A percentile compares a stretch with the other conserved stretches of the same genome.
Conservation (phyloP, 2,113 vertebrate genomes). For the Gambusia holbrooki region DNA sequence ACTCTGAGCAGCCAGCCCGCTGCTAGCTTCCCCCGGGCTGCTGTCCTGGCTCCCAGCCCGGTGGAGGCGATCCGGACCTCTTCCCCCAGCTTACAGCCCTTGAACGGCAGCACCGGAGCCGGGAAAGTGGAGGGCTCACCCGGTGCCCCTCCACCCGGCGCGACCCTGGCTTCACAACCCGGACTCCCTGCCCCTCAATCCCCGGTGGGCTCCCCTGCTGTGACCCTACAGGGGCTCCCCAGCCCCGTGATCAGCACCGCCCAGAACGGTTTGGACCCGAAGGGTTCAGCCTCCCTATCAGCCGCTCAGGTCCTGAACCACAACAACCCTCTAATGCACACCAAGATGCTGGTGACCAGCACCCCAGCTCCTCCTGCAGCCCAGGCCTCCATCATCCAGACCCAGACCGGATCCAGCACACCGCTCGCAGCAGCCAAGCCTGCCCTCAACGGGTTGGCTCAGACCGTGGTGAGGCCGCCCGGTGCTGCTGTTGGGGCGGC, state of each 20-base stretch:
- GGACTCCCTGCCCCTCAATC: constrained; percentile 55
- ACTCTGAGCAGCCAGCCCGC: constrained; percentile 67
- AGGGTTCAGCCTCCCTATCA: constrained; percentile 49
- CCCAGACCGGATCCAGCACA: constrained; percentile 42
- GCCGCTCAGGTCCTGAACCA: constrained; percentile 74
- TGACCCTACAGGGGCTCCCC: constrained; percentile 71
- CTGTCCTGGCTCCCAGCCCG: constrained; percentile 57
- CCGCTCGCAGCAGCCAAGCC: constrained; percentile 67
- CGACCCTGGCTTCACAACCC: constrained; percentile 45
- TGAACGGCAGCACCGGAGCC: constrained; percentile 73
- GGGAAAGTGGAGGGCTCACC: constrained; percentile 66
- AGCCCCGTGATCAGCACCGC: constrained; percentile 69
- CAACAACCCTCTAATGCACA: constrained; percentile 65
- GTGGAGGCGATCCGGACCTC: constrained; percentile 41
- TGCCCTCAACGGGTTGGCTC: constrained; percentile 67
- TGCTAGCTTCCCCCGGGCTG: constrained; percentile 64
- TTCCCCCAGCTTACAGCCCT: constrained; percentile 64
- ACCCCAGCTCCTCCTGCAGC: constrained; percentile 33
- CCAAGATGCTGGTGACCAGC: constrained; percentile 71
- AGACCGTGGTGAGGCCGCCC: constrained; percentile 70
- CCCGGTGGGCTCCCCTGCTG: constrained; percentile 56
- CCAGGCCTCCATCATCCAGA: constrained; percentile 54
- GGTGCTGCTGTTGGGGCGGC: constrained; percentile 45
- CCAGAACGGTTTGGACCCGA: constrained; percentile 79
- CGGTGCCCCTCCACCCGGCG: constrained; percentile 22